phyloP scores from a whole-genome alignment of 2,797 vertebrate genomes.

The Lycodopsis pacificus region DNA sequence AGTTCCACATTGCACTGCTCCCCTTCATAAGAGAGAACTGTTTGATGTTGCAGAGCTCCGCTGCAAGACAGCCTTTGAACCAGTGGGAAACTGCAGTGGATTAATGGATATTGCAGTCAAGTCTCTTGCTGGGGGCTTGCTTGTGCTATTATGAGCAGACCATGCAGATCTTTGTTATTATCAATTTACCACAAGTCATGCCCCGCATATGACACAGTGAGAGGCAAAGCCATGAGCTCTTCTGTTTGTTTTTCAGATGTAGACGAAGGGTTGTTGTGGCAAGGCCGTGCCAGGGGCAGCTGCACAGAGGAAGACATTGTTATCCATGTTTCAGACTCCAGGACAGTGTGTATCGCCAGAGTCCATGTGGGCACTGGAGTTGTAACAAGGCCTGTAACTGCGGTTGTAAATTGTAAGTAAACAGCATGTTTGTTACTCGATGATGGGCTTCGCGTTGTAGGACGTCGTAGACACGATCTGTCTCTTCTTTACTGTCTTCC shows the following conservation, averaged over 20 bases:
- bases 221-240: constrained; percentile 22
- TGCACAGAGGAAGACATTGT: constrained; percentile 21
- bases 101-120: constrained; percentile 77
- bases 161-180: constrained; percentile 72
- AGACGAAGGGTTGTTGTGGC: constrained; percentile 20
- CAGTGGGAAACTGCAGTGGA: constrained; percentile 76
- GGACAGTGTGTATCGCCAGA: constrained; percentile 30
- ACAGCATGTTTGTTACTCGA: neutral
- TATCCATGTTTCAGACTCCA: constrained; percentile 19
- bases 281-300: constrained; percentile 1
- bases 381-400: constrained; percentile 10
- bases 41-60: constrained; percentile 76
- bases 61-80: constrained; percentile 79
- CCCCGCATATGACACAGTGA: constrained; percentile 35
- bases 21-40: constrained; percentile 66
- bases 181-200: constrained; percentile 59
- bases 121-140: constrained; percentile 72
- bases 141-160: constrained; percentile 63
- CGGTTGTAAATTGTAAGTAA: neutral
- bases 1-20: constrained; percentile 67
- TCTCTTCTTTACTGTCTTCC: constrained; percentile 10
- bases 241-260: constrained; percentile 54
- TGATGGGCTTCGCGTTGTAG: neutral
- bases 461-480: neutral
- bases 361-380: constrained; percentile 17